Evolutionary conservation across 2,888 invertebrate genomes (phyloP).

Genomic region (Xanthia icteritia): DNA sequence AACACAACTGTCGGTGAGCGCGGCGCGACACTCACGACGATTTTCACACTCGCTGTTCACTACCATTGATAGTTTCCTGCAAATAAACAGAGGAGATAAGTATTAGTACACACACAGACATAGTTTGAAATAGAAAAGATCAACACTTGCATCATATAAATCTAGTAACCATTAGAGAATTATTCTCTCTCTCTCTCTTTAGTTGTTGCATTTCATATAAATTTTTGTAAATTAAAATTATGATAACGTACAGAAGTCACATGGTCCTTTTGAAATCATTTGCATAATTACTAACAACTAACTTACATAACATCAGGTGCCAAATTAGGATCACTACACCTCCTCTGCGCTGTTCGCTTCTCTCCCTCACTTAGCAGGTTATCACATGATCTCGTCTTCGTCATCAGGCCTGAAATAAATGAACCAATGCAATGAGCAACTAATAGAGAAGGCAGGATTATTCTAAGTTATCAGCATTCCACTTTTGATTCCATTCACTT

Average conservation of each 20-base stretch:
- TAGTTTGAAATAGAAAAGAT: neutral
- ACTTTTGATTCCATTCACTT: neutral
- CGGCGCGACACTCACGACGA: conserved; percentile 71
- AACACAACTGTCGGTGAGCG: conserved; percentile 85
- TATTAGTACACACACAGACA: neutral
- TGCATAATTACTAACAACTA: neutral
- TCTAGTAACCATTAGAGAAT: neutral
- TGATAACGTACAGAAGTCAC: neutral
- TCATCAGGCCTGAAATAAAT: conserved; percentile 90
- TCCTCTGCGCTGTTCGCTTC: conserved; percentile 90
- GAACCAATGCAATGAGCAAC: neutral
- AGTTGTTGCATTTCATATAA: neutral
- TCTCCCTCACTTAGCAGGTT: conserved; percentile 93
- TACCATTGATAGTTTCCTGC: conserved; percentile 83
- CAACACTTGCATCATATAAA: neutral
- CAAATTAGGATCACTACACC: conserved; percentile 96
- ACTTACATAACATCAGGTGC: conserved; percentile 92
- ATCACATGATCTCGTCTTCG: conserved; percentile 96
- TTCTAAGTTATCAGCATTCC: neutral
- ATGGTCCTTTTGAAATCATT: neutral
- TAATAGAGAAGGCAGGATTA: neutral
- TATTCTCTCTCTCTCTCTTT: neutral
- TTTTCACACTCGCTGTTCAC: conserved; percentile 70
- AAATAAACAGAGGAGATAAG: neutral
- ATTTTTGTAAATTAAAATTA: neutral